Evolutionary conservation across 2,113 vertebrate genomes (phyloP).

Genomic region (Lepus timidus): DNA sequence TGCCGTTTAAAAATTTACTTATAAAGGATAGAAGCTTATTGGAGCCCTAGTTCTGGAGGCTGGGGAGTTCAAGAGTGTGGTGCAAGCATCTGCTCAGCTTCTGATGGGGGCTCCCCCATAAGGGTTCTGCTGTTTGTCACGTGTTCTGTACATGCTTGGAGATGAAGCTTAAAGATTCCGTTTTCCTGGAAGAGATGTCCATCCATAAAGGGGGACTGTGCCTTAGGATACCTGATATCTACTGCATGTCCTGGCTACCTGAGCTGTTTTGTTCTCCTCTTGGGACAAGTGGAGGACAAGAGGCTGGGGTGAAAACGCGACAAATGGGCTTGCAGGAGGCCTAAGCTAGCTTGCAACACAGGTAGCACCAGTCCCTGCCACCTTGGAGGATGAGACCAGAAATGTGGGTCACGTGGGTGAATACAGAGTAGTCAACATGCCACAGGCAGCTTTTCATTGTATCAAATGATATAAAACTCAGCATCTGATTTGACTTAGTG

Average conservation of each 20-base stretch:
- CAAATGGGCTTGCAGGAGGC: background rate
- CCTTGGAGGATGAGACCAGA: background rate
- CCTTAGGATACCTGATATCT: background rate
- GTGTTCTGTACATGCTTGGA: background rate
- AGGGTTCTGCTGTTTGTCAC: background rate
- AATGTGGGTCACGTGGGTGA: background rate
- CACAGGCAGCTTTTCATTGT: background rate
- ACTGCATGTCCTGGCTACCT: background rate
- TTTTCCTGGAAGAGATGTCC: background rate
- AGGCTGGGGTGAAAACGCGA: background rate
- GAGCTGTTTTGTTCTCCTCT: background rate
- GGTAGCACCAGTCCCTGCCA: background rate
- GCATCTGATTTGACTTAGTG: background rate
- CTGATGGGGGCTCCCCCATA: too few species aligned
- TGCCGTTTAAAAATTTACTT: background rate
- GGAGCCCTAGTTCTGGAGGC: too few species aligned
- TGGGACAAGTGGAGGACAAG: background rate
- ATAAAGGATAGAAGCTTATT: too few species aligned
- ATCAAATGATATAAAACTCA: background rate
- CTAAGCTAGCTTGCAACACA: background rate
- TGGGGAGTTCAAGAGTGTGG: too few species aligned
- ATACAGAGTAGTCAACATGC: background rate
- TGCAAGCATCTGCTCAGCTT: too few species aligned
- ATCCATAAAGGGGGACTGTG: background rate
- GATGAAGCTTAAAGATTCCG: background rate